These are phyloP conservation scores for Apodemus agrarius DNA, from an alignment of 2,797 vertebrate genomes.

Conservation along the genomic window DNA sequence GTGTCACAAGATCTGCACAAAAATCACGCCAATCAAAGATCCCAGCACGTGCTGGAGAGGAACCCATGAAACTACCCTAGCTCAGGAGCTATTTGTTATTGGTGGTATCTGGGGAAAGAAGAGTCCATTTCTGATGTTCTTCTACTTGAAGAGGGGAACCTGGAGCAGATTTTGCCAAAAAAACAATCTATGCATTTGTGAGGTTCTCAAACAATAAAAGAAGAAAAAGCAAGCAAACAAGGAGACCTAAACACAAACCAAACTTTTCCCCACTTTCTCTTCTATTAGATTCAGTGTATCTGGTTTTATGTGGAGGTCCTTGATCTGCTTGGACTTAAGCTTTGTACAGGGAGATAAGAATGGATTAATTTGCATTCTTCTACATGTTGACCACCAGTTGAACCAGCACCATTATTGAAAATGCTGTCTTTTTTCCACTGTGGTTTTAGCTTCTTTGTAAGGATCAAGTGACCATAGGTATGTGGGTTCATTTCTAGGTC, in stretches of 20 bases:
- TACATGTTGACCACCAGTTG: too few relatives aligned
- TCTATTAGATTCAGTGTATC: too few relatives aligned
- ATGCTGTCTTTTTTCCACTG: too few relatives aligned
- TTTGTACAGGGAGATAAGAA: too few relatives aligned
- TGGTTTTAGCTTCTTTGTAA: too few relatives aligned
- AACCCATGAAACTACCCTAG: neutral
- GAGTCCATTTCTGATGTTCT: neutral
- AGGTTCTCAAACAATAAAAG: neutral
- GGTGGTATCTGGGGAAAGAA: neutral
- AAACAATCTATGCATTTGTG: neutral
- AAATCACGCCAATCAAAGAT: neutral
- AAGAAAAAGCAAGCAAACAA: neutral
- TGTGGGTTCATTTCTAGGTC: too few relatives aligned
- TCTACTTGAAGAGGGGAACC: neutral
- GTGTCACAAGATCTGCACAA: neutral
- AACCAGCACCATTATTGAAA: too few relatives aligned
- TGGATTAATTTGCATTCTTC: too few relatives aligned
- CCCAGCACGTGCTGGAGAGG: neutral
- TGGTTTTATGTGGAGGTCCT: too few relatives aligned
- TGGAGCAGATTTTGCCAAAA: neutral
- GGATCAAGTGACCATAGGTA: too few relatives aligned
- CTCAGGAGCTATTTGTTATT: neutral
- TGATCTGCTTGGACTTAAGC: too few relatives aligned
- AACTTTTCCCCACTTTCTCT: too few relatives aligned
- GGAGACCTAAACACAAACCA: neutral